phyloP scores from a whole-genome alignment of 2,113 vertebrate species.

The Parotia lawesii region DNA sequence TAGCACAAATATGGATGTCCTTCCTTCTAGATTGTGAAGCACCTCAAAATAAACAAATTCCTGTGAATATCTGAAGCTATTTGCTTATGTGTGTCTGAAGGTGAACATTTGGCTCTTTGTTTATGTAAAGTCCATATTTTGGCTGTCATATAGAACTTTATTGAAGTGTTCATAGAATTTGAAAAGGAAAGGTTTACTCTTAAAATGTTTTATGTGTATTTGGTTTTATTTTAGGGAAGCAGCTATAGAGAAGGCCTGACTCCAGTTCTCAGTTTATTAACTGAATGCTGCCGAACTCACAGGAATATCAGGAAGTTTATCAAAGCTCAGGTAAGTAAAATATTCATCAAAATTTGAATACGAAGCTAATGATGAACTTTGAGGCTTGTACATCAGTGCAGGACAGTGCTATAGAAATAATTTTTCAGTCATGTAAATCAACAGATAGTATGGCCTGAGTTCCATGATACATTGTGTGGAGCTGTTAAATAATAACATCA shows the following conservation, averaged over 20 bases:
- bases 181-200: not conserved
- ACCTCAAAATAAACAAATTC: not conserved
- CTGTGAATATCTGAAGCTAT: not conserved
- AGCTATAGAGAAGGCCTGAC: conserved; percentile 96
- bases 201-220: not conserved
- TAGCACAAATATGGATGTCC: not conserved
- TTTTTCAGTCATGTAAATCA: not conserved
- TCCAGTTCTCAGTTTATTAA: conserved; percentile 93
- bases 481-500: not conserved
- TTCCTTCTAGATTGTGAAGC: not conserved
- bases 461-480: not conserved
- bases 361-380: not conserved
- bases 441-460: not conserved
- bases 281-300: conserved; percentile 88
- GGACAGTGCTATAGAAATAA: not conserved
- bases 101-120: not conserved
- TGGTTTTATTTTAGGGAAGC: conserved; percentile 78
- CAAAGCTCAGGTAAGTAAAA: conserved; percentile 87
- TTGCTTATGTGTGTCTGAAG: not conserved
- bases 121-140: not conserved
- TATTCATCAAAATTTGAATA: not conserved
- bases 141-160: not conserved
- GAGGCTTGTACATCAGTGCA: not conserved
- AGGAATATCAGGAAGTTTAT: conserved; percentile 94
- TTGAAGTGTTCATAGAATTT: not conserved